Evolutionary conservation across 2,888 invertebrate genomes (phyloP).

Genomic region (Rhagophthalmus giganteus): DNA sequence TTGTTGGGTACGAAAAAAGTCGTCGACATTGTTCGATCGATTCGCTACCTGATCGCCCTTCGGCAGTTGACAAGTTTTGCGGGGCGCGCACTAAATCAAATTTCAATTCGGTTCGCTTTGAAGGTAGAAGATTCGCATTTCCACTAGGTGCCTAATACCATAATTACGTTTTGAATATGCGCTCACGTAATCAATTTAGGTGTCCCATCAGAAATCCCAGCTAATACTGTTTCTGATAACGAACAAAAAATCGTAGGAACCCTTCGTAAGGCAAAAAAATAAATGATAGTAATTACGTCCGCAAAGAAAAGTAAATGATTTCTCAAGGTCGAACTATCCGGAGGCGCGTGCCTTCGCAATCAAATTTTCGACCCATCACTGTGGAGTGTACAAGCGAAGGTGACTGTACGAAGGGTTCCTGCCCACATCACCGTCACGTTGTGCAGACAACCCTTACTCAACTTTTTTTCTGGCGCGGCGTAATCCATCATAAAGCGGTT

Average conservation of each 20-base stretch:
- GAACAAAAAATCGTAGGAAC: conserved; percentile 5
- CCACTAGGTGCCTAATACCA: no score
- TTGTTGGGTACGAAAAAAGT: conserved; percentile 18
- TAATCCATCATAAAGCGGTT: conserved; percentile 29
- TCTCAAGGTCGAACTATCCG: conserved; percentile 9
- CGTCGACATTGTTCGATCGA: conserved; percentile 27
- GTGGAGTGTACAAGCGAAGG: conserved; percentile 3
- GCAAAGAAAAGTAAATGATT: conserved; percentile 11
- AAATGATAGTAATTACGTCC: conserved; percentile 7
- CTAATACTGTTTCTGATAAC: not conserved
- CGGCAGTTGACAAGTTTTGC: conserved; percentile 11
- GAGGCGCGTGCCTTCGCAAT: conserved; percentile 22
- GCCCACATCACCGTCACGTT: conserved; percentile 27
- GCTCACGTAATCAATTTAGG: not conserved
- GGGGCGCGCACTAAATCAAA: conserved; percentile 24
- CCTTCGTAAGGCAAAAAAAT: conserved; percentile 5
- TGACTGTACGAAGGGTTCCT: conserved; percentile 16
- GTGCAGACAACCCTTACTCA: conserved; percentile 27
- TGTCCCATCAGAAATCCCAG: not conserved
- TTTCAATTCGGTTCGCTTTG: no score
- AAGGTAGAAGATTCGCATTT: no score
- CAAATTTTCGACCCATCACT: conserved; percentile 15
- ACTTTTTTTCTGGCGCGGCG: conserved; percentile 20
- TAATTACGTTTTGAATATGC: no score
- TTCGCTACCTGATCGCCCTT: conserved; percentile 19